A percentile compares a stretch with the other conserved stretches of the same genome.
Evolutionary conservation across 2,797 vertebrate genomes (phyloP).

Genomic region (Ataeniobius toweri): DNA sequence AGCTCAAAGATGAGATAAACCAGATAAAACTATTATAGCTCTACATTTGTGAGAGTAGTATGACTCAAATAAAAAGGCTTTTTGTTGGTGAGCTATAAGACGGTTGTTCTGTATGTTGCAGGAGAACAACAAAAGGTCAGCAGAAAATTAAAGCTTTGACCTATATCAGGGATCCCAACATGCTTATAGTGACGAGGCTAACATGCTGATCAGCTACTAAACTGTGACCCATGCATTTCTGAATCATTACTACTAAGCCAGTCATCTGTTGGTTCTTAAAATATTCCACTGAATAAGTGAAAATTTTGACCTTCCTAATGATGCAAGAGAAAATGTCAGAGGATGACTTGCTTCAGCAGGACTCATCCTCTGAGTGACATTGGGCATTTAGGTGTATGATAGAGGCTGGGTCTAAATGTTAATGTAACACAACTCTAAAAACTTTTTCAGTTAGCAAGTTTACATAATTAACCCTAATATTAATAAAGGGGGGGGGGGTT

Average conservation of each 20-base stretch:
- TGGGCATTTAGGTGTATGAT: neutral
- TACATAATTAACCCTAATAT: neutral
- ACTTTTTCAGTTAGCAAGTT: neutral
- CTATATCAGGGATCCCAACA: slow-evolving; percentile 10
- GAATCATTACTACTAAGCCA: slow-evolving; percentile 1
- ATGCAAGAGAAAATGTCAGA: slow-evolving; percentile 12
- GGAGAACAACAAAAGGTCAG: slow-evolving; percentile 14
- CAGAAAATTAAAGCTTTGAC: slow-evolving; percentile 16
- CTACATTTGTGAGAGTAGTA: neutral
- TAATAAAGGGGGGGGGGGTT: neutral
- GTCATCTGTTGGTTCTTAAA: slow-evolving; percentile 20
- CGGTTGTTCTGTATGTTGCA: neutral
- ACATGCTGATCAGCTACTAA: slow-evolving; percentile 6
- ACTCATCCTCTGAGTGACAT: slow-evolving; percentile 9
- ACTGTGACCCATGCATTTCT: neutral
- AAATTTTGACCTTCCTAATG: slow-evolving; percentile 10
- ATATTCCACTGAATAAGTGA: slow-evolving; percentile 27
- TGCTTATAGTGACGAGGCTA: neutral
- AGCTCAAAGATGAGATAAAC: slow-evolving; percentile 21
- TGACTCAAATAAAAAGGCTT: slow-evolving; percentile 17
- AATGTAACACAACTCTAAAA: neutral
- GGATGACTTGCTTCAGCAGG: slow-evolving; percentile 10
- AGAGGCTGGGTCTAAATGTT: neutral
- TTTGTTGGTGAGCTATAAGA: slow-evolving; percentile 5
- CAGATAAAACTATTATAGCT: neutral